These are phyloP conservation scores for Cyprinus carpio DNA, from an alignment of 2,113 vertebrate genomes.

Conservation along the genomic window DNA sequence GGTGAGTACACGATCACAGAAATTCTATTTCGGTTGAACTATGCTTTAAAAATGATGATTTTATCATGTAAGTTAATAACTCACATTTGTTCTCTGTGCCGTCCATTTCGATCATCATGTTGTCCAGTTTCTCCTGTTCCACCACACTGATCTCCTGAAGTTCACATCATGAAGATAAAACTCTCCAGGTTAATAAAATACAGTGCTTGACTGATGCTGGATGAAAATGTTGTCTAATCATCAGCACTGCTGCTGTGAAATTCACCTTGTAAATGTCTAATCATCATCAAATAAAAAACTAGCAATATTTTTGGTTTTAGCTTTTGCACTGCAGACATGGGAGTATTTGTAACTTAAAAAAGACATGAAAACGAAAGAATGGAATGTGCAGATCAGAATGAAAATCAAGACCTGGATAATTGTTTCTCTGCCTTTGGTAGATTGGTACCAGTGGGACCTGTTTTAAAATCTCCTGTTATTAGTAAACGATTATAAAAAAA, in stretches of 20 bases:
- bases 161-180: constrained; percentile 36
- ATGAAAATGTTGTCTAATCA: background rate
- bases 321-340: background rate
- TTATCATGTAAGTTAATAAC: constrained; percentile 31
- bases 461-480: constrained; percentile 33
- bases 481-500: constrained; percentile 12
- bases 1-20: background rate
- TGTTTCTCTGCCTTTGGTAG: constrained; percentile 31
- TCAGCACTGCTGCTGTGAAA: constrained; percentile 13
- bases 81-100: constrained; percentile 98
- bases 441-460: constrained; percentile 21
- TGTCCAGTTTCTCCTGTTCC: constrained; percentile 94
- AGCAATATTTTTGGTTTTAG: background rate
- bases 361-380: constrained; percentile 10
- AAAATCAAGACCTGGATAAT: constrained; percentile 40
- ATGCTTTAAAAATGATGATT: background rate
- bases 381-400: constrained; percentile 13
- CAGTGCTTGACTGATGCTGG: background rate
- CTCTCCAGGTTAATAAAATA: constrained; percentile 6
- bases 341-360: background rate
- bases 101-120: constrained; percentile 89
- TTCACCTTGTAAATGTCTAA: background rate
- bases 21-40: background rate
- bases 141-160: constrained; percentile 85
- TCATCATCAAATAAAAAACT: background rate